These are phyloP conservation scores for Cheilosia vulpina DNA, from an alignment of 2,888 invertebrate genomes.

Conservation along the genomic window DNA sequence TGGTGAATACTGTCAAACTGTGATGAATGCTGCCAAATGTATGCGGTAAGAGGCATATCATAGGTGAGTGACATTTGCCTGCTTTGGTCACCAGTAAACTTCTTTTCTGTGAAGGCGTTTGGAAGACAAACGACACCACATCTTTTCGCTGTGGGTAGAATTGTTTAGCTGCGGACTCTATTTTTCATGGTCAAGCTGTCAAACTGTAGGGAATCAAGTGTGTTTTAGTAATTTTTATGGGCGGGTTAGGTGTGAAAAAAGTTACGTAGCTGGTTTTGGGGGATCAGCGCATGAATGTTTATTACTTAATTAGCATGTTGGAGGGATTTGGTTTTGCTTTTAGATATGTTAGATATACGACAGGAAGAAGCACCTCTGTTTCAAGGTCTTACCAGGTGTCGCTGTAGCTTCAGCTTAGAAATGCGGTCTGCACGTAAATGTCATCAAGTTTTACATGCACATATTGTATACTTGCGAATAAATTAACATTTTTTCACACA, in stretches of 20 bases:
- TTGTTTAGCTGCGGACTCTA: slow-evolving; percentile 49
- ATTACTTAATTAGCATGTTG: neutral
- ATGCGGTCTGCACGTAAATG: too few species aligned
- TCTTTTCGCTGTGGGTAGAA: slow-evolving; percentile 22
- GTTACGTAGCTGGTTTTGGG: neutral
- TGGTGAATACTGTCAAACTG: slow-evolving; percentile 11
- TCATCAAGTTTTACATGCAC: too few species aligned
- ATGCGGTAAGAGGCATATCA: neutral
- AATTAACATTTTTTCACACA: too few species aligned
- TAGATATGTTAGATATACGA: too few species aligned
- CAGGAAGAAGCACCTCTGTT: too few species aligned
- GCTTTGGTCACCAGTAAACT: slow-evolving; percentile 18
- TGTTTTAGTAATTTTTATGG: slow-evolving; percentile 3
- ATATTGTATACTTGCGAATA: too few species aligned
- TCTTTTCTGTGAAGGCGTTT: slow-evolving; percentile 31
- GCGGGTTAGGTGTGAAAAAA: slow-evolving; percentile 18
- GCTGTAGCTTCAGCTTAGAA: too few species aligned
- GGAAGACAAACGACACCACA: neutral
- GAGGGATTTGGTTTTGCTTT: neutral
- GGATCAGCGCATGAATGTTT: neutral
- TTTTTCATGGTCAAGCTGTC: slow-evolving; percentile 62
- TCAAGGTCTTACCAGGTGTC: too few species aligned
- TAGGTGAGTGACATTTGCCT: slow-evolving; percentile 26
- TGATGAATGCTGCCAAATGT: slow-evolving; percentile 31
- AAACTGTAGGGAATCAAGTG: slow-evolving; percentile 31